Base-by-base conservation (phyloP, 1,140 invertebrate genomes). In the Bombus haemorrhoidalis region DNA sequence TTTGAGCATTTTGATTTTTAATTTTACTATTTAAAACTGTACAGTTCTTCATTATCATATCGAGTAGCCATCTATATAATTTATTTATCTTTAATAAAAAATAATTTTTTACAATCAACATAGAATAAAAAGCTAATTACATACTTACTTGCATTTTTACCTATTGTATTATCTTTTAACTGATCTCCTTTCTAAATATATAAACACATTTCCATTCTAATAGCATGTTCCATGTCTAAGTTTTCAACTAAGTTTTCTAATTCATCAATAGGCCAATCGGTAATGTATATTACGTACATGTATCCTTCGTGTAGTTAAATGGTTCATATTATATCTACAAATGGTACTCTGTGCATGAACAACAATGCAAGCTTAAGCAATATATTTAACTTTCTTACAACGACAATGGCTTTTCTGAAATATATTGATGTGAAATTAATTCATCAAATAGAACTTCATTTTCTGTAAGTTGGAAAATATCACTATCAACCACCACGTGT, bases 401-500 rank as follows among this genome's bases (percentile, higher is more conserved):
- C 85, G 97, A 94, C 64, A 98, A 93, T 85, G 97, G 97, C 94
- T 98, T 97, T 94, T 97, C 97, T 86, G 96, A 95, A 92, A 98
- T 96, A 95, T 97, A 96, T 79, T 97, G 96, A 93, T 98, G 96
- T 85, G 96, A 96, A 91, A 98, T 94, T 75, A 98, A 95, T 90
- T 97, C 96, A 91, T 96, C 95, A 79, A 99, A 95, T 62, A 97
- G 96, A n/a, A 96, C 92, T 94, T 96, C 97, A 88, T 97, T 97
- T 95, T 99, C 98, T 62, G 96, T 95, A 90, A 98, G 95, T 87
- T 98, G 96, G n/a, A 96, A 95, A 87, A 95, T 94, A 94, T 98
- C 97, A 91, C 97, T 97, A 15, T 98, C 97, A 95, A 99, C 98
- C 53, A 99, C 96, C 34, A 99, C 98, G 95, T 98, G 99, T 89